These are phyloP conservation scores for Mechanitis mazaeus DNA, from an alignment of 2,888 invertebrate genomes.

Conservation along the genomic window DNA sequence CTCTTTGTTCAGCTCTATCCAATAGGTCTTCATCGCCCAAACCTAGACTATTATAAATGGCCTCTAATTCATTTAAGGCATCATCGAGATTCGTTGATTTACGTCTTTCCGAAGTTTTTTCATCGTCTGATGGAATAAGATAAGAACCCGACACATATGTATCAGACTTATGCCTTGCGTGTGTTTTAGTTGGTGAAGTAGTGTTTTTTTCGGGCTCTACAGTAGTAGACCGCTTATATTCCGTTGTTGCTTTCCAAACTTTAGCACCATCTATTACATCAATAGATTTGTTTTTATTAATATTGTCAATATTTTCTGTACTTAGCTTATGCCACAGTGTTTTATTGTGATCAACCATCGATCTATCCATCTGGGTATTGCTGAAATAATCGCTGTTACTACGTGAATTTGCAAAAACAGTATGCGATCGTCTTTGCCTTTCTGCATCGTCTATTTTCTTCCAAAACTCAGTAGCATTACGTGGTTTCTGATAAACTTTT, in stretches of 20 bases:
- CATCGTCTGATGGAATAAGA: conserved; percentile 68
- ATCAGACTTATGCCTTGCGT: conserved; percentile 68
- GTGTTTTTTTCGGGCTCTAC: conserved; percentile 54
- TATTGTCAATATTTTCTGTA: conserved; percentile 44
- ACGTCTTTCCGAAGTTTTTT: conserved; percentile 69
- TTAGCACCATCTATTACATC: conserved; percentile 54
- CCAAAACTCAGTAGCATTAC: conserved; percentile 80
- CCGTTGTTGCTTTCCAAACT: conserved; percentile 71
- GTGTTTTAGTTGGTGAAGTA: conserved; percentile 62
- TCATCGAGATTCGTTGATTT: conserved; percentile 90
- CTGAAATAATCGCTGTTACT: conserved; percentile 62
- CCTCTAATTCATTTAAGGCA: conserved; percentile 91
- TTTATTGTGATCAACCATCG: conserved; percentile 30
- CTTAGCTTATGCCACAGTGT: conserved; percentile 24
- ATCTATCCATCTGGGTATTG: conserved; percentile 42
- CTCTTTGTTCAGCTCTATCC: conserved; percentile 86
- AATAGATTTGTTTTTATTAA: conserved; percentile 51
- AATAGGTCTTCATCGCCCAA: conserved; percentile 88
- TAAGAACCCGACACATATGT: conserved; percentile 55
- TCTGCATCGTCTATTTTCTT: conserved; percentile 77
- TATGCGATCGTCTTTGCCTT: conserved; percentile 57
- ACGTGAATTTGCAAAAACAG: conserved; percentile 51
- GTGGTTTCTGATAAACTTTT: conserved; percentile 55
- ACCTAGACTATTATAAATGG: conserved; percentile 92
- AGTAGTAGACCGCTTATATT: conserved; percentile 63